These are phyloP conservation scores for Lepidotrigona ventralis DNA, from an alignment of 1,140 invertebrate genomes.

Conservation along the genomic window DNA sequence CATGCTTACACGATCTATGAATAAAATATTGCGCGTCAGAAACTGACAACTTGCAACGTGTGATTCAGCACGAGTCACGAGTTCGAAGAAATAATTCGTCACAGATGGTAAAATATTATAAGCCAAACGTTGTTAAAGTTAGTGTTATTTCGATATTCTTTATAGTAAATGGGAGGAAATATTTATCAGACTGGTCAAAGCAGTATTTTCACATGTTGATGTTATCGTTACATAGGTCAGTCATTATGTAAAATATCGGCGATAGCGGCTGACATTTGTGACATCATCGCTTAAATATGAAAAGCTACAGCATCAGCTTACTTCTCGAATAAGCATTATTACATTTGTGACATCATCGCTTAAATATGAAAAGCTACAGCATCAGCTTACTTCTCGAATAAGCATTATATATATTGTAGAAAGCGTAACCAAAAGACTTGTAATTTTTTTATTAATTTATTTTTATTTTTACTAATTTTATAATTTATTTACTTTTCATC, in stretches of 20 bases:
- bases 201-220: conserved; percentile 46
- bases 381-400: not conserved
- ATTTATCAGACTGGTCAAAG: conserved; percentile 4
- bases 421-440: not conserved
- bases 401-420: not conserved
- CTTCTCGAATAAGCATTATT: not conserved
- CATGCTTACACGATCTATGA: conserved; percentile 21
- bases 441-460: not conserved
- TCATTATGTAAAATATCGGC: conserved; percentile 42
- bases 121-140: not conserved
- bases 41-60: conserved; percentile 42
- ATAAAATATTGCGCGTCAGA: conserved; percentile 52
- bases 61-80: conserved; percentile 51
- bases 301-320: not conserved
- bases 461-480: too few species aligned
- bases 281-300: conserved; percentile 34
- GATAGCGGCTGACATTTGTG: conserved; percentile 44
- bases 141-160: not conserved
- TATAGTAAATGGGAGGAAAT: not conserved
- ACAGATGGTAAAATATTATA: conserved; percentile 17
- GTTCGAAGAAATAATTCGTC: conserved; percentile 50
- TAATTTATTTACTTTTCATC: not conserved
- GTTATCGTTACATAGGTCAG: conserved; percentile 41
- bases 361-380: not conserved
- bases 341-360: conserved; percentile 48